Evolutionary conservation across 2,888 invertebrate species (phyloP).

Genomic region (Drosophila lutescens): DNA sequence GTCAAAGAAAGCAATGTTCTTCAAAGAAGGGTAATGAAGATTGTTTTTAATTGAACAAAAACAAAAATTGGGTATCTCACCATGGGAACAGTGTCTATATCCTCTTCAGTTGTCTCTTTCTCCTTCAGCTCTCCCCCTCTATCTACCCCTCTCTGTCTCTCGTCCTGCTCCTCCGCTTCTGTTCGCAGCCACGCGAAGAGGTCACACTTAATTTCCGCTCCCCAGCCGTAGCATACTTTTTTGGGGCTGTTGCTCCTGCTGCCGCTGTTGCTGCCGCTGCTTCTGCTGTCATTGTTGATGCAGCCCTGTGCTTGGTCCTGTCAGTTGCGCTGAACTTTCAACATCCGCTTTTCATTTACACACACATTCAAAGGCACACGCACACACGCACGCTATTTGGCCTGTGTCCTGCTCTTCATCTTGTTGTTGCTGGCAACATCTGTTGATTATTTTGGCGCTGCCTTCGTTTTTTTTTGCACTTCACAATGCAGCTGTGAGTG

Average conservation of each 20-base stretch:
- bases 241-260: conserved; percentile 41
- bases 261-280: conserved; percentile 26
- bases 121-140: background rate
- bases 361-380: conserved; percentile 34
- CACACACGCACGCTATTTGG: conserved; percentile 15
- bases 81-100: background rate
- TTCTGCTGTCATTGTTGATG: conserved; percentile 70
- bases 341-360: conserved; percentile 77
- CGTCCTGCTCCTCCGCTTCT: conserved; percentile 11
- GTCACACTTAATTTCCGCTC: conserved; percentile 80
- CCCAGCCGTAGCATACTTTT: conserved; percentile 71
- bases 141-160: background rate
- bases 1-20: background rate
- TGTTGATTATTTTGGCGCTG: conserved; percentile 74
- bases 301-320: conserved; percentile 62
- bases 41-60: background rate
- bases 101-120: background rate
- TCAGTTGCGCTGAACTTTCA: conserved; percentile 74
- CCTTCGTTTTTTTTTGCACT: conserved; percentile 24
- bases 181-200: conserved; percentile 71
- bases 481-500: conserved; percentile 50
- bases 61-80: background rate
- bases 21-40: background rate
- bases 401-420: conserved; percentile 43
- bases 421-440: conserved; percentile 65